Evolutionary conservation across 92 coral and sea anemone species (phyloP), one percentile per base, ranked within the genome.

Genomic region (Chrysogorgia sp.): DNA sequence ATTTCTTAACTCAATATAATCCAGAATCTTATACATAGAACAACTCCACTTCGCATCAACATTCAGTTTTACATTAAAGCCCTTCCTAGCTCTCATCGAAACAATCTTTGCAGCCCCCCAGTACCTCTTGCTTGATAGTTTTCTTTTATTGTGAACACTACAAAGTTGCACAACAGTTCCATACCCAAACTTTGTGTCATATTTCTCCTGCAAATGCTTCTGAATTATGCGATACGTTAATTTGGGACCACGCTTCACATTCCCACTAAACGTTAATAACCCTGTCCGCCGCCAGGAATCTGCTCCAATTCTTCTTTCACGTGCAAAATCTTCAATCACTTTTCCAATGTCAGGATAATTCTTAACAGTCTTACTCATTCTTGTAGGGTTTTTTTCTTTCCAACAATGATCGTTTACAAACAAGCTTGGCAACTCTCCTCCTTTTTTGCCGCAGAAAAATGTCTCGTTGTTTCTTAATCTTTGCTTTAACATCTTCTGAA

Each of bases 21-120:
- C 82, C 25, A 87, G 52, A 9, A 49, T 55, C 21, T 66, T 64
- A 66, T 87, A 87, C 63, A 87, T 28, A 0, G 88, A 57, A 22
- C 88, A 64, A 50, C 91, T 87, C 88, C 91, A 83, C 15, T 83
- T 60, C 1, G 86, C 86, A 66, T 83, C 88, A 7, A 80, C 80
- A 48, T 83, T 88, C 0, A 79, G 76, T 15, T 63, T 80, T 3
- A 83, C 65, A 19, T 55, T 74, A 43, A 87, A 87, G 0, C 86
- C 86, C 33, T 86, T 86, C 25, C 86, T 45, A 3, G 90, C 80
- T 58, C 65, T 41, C n/a, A 71, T 52, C 2, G 81, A 86, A 1
- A 43, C 49, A 10, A 86, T 63, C 58, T 66, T 21, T 20, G 83
- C 86, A 4, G 76, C 88, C 8, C 91, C 91, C 74, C 63, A 63